A percentile compares a stretch with the other conserved stretches of the same genome.
Evolutionary conservation across 2,888 invertebrate species (phyloP).

Genomic region (Caradrina clavipalpis): DNA sequence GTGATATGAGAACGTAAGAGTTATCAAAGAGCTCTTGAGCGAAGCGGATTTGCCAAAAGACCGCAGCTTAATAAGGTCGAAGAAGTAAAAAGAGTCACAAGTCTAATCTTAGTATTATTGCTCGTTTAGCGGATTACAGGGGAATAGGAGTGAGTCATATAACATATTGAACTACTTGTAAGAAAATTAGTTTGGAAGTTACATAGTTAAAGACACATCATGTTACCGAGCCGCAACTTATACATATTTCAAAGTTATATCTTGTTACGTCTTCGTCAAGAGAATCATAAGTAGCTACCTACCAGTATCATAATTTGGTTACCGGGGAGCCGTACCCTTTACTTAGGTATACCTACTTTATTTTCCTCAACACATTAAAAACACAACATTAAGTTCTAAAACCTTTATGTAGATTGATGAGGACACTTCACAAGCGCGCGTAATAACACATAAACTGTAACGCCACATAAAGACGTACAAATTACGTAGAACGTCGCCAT

Average conservation of each 20-base stretch:
- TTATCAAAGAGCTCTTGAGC: conserved; percentile 29
- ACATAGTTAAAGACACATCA: conserved; percentile 31
- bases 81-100: conserved; percentile 37
- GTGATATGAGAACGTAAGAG: conserved; percentile 7
- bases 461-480: conserved; percentile 39
- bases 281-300: conserved; percentile 13
- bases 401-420: conserved; percentile 43
- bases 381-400: conserved; percentile 46
- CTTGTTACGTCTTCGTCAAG: conserved; percentile 33
- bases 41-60: conserved; percentile 18
- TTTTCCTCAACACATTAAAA: conserved; percentile 39
- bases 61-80: conserved; percentile 21
- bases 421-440: conserved; percentile 46
- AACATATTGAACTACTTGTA: conserved; percentile 41
- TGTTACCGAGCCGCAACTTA: conserved; percentile 24
- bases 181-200: conserved; percentile 45
- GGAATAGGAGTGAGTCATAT: conserved; percentile 30
- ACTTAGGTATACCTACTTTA: conserved; percentile 16
- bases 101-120: conserved; percentile 49
- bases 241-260: conserved; percentile 40
- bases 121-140: conserved; percentile 48
- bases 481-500: conserved; percentile 31
- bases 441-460: conserved; percentile 50
- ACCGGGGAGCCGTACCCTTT: conserved; percentile 3
- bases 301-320: conserved; percentile 15